These are phyloP conservation scores for Nerophis ophidion DNA, from an alignment of 2,113 vertebrate genomes.

Conservation along the genomic window DNA sequence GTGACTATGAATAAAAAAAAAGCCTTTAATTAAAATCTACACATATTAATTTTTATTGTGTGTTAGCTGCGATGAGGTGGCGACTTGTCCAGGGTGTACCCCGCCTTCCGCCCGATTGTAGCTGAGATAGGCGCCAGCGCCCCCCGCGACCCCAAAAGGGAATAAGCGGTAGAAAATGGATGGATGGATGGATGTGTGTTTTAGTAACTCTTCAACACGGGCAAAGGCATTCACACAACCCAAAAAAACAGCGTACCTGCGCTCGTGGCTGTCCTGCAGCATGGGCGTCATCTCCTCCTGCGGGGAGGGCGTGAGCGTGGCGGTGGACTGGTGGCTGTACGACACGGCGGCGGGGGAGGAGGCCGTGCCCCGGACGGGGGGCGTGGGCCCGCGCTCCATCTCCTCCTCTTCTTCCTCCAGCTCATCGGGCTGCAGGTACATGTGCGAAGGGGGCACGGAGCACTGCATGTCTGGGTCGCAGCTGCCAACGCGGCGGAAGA, in stretches of 20 bases:
- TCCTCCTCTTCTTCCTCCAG: conserved; percentile 81
- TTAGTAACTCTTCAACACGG: too few relatives aligned
- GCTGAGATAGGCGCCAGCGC: too few relatives aligned
- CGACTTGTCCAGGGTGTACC: too few relatives aligned
- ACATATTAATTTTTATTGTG: too few relatives aligned
- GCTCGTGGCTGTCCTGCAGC: conserved; percentile 87
- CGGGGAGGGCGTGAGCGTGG: conserved; percentile 94
- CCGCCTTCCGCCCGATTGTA: too few relatives aligned
- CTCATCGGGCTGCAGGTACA: conserved; percentile 96
- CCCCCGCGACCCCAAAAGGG: too few relatives aligned
- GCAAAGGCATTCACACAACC: too few relatives aligned
- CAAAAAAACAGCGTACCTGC: conserved; percentile 72
- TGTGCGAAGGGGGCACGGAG: conserved; percentile 86
- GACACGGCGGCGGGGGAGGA: conserved; percentile 95
- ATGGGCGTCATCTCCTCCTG: conserved; percentile 97
- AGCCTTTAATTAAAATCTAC: too few relatives aligned
- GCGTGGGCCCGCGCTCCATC: conserved; percentile 91
- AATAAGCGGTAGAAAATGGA: too few relatives aligned
- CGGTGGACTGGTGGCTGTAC: conserved; percentile 97
- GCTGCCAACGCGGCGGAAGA: conserved; percentile 63
- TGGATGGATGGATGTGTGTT: too few relatives aligned
- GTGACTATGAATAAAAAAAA: too few relatives aligned
- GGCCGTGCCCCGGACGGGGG: conserved; percentile 89
- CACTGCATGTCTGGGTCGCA: conserved; percentile 90
- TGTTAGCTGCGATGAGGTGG: too few relatives aligned